Evolutionary conservation across 2,113 vertebrate species (phyloP).

Genomic region (Hippopotamus amphibius): DNA sequence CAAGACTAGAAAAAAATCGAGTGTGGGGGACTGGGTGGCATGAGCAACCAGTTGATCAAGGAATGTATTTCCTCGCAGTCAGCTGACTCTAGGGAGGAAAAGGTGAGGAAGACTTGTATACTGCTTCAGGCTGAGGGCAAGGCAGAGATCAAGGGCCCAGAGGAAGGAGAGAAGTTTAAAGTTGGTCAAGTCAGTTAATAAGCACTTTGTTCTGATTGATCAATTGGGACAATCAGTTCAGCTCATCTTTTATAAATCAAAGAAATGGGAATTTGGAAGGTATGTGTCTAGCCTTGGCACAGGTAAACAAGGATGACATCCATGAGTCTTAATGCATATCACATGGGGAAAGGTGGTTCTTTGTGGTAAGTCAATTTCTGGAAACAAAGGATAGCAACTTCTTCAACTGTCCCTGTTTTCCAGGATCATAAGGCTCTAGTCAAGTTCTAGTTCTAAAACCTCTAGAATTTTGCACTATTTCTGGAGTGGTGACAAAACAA

Average conservation of each 20-base stretch:
- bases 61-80: background rate
- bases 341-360: background rate
- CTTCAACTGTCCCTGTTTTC: background rate
- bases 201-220: background rate
- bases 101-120: background rate
- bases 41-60: background rate
- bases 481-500: background rate
- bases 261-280: background rate
- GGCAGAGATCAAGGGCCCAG: background rate
- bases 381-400: background rate
- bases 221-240: background rate
- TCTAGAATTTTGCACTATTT: background rate
- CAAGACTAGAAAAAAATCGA: background rate
- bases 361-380: background rate
- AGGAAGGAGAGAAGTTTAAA: background rate
- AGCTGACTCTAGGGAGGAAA: background rate
- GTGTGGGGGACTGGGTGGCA: background rate
- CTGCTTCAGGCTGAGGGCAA: background rate
- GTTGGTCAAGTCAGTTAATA: background rate
- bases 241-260: background rate
- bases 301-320: background rate
- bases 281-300: background rate
- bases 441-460: background rate
- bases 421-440: background rate
- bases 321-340: background rate